These are phyloP conservation scores for Ptiloglossa arizonensis DNA, from an alignment of 1,140 invertebrate species.

Conservation along the genomic window DNA sequence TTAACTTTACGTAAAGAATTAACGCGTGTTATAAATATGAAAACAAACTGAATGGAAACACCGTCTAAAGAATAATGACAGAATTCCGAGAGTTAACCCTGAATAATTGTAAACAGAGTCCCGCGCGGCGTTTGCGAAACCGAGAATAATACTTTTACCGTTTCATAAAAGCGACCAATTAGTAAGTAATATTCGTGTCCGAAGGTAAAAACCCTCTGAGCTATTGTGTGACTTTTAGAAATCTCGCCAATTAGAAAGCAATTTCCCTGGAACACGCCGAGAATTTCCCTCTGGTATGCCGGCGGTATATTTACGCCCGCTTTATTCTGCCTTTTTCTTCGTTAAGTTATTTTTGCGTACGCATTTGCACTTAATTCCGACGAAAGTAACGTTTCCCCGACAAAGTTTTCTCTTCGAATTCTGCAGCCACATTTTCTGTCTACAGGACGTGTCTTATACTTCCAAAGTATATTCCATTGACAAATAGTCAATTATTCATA, in stretches of 20 bases:
- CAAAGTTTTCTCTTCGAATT: background rate
- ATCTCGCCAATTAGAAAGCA: conserved; percentile 54
- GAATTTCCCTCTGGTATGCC: conserved; percentile 40
- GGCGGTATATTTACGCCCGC: conserved; percentile 25
- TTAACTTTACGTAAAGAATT: background rate
- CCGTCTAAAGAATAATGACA: background rate
- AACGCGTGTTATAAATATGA: background rate
- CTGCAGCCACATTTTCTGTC: background rate
- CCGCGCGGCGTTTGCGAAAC: background rate
- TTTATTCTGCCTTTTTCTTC: conserved; percentile 16
- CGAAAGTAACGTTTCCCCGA: background rate
- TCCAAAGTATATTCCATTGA: background rate
- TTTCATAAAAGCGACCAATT: conserved; percentile 43
- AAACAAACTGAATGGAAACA: background rate
- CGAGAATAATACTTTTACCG: conserved; percentile 32
- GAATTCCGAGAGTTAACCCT: conserved; percentile 17
- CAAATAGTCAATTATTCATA: too few relatives aligned
- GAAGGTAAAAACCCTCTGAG: conserved; percentile 31
- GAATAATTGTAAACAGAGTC: conserved; percentile 20
- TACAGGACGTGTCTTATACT: background rate
- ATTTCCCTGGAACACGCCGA: conserved; percentile 37
- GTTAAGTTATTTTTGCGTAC: conserved; percentile 14
- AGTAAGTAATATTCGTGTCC: conserved; percentile 45
- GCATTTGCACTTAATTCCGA: background rate
- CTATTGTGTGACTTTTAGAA: conserved; percentile 51